A percentile compares a stretch with the other conserved stretches of the same genome.
phyloP scores from a whole-genome alignment of 2,888 invertebrate genomes.

The Chalcis sispes region DNA sequence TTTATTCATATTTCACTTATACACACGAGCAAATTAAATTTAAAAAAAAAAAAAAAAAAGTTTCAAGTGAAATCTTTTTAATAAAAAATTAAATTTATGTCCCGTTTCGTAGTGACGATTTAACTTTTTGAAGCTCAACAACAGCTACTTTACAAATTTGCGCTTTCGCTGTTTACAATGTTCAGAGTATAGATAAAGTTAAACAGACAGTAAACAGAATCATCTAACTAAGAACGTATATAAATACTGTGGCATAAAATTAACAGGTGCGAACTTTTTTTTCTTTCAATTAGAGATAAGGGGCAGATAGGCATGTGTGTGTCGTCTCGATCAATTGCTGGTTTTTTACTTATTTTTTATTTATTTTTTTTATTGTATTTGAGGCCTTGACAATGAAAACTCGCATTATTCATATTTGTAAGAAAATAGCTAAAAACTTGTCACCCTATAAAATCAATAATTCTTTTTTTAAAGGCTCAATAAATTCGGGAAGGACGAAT shows the following conservation, averaged over 20 bases:
- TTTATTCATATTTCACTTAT: neutral
- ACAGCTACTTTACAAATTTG: conserved; percentile 41
- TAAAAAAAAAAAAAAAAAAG: neutral
- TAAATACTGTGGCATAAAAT: conserved; percentile 28
- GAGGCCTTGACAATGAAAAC: conserved; percentile 39
- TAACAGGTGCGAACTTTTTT: conserved; percentile 43
- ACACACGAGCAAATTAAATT: too few species aligned
- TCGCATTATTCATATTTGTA: neutral
- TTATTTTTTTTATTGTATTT: conserved; percentile 9
- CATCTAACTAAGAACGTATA: conserved; percentile 7
- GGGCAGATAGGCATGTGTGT: neutral
- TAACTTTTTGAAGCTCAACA: conserved; percentile 39
- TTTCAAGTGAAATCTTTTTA: neutral
- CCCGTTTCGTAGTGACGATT: conserved; percentile 48
- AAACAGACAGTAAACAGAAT: conserved; percentile 10
- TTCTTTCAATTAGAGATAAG: conserved; percentile 23
- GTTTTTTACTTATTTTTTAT: too few species aligned
- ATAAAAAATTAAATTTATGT: too few species aligned
- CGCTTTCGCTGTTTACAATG: conserved; percentile 27
- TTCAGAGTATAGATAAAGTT: conserved; percentile 5
- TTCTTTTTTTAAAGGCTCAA: too few species aligned
- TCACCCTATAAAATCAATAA: too few species aligned
- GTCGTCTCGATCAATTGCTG: conserved; percentile 14
- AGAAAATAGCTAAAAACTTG: too few species aligned
- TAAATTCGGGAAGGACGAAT: too few species aligned